Evolutionary conservation across 2,888 invertebrate species (phyloP).

Genomic region (Agriopis leucophaearia): DNA sequence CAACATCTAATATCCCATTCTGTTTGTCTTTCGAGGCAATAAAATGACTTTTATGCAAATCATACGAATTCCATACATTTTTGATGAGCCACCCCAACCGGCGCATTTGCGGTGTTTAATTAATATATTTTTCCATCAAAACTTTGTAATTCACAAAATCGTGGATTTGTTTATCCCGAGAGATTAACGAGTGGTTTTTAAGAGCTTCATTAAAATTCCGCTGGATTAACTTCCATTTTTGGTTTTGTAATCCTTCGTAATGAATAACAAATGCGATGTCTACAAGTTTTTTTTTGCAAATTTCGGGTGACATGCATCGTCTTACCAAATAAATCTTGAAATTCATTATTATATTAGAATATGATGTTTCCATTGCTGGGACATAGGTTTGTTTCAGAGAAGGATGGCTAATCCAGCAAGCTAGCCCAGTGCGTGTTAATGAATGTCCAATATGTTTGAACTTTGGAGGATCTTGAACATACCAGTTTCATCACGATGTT

Average conservation of each 20-base stretch:
- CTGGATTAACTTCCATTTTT: conserved; percentile 27
- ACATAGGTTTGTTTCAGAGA: too few relatives aligned
- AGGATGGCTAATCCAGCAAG: too few relatives aligned
- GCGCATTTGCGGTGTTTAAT: conserved; percentile 80
- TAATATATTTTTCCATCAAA: conserved; percentile 83
- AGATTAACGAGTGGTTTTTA: conserved; percentile 44
- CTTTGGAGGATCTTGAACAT: too few relatives aligned
- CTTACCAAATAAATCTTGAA: background rate
- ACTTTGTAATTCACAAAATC: conserved; percentile 68
- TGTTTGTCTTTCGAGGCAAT: conserved; percentile 86
- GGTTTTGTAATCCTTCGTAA: conserved; percentile 21
- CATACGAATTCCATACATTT: conserved; percentile 87
- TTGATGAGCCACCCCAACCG: conserved; percentile 78
- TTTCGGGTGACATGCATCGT: background rate
- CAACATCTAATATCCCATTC: conserved; percentile 84
- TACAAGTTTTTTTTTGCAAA: background rate
- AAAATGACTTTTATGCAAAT: conserved; percentile 87
- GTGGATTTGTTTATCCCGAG: conserved; percentile 59
- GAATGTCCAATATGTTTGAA: too few relatives aligned
- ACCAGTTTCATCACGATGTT: too few relatives aligned
- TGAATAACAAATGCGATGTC: conserved; percentile 15
- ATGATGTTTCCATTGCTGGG: too few relatives aligned
- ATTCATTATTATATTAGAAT: too few relatives aligned
- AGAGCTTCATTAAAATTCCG: conserved; percentile 35
- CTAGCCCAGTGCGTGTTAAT: too few relatives aligned